Percentiles rank a stretch among this genome's conserved stretches.
Evolutionary conservation across 2,113 vertebrate genomes (phyloP).

Genomic region (Eolophus roseicapilla): DNA sequence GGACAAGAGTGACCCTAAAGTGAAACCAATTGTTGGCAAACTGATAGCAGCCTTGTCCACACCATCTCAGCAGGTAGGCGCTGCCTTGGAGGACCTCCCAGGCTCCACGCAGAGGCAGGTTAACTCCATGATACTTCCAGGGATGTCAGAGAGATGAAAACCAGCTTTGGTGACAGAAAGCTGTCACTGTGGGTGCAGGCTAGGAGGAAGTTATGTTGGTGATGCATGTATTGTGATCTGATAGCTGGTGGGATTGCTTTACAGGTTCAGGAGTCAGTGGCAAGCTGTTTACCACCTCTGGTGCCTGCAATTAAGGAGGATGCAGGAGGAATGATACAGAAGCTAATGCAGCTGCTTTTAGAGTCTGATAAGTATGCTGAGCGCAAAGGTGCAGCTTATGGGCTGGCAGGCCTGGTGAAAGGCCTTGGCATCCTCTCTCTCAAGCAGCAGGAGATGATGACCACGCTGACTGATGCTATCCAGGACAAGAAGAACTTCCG

Average conservation of each 20-base stretch:
- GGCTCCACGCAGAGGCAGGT: neutral
- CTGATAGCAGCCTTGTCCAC: slow-evolving; percentile 95
- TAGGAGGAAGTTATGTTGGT: neutral
- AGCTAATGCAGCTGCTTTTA: slow-evolving; percentile 91
- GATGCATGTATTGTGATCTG: neutral
- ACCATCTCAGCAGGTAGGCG: slow-evolving; percentile 97
- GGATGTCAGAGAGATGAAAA: neutral
- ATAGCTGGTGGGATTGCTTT: neutral
- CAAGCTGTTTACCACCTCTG: slow-evolving; percentile 91
- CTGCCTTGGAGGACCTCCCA: neutral
- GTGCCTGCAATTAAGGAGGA: slow-evolving; percentile 97
- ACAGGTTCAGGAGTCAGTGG: slow-evolving; percentile 97
- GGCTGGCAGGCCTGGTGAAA: slow-evolving; percentile 94
- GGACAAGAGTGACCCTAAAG: slow-evolving; percentile 97
- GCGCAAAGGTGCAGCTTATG: slow-evolving; percentile 93
- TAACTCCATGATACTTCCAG: neutral
- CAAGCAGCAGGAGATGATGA: slow-evolving; percentile 99
- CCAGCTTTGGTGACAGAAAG: neutral
- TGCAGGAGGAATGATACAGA: slow-evolving; percentile 91
- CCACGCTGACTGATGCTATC: slow-evolving; percentile 92
- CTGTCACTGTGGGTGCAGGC: neutral
- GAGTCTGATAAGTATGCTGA: slow-evolving; percentile 98
- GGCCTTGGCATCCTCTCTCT: slow-evolving; percentile 95
- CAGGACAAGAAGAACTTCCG: slow-evolving; percentile 99
- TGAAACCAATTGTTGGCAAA: slow-evolving; percentile 97